Evolutionary conservation across 2,888 invertebrate genomes (phyloP), one percentile per base, ranked within the genome.

Genomic region (Dinocampus coccinellae): DNA sequence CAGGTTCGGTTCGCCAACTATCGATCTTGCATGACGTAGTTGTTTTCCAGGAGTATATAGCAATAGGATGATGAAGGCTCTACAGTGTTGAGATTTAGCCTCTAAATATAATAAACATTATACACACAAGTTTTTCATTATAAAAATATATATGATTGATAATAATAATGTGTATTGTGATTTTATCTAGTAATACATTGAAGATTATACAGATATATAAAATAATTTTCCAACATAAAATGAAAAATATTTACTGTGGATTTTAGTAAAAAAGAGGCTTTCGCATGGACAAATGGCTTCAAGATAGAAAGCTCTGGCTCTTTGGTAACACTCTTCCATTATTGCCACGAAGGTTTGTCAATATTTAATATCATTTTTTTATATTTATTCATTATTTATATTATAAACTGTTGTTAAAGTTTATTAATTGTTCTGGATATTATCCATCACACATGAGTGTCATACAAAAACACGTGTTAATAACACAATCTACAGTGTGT

Each of bases 201-300:
- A 47, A 20, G 39, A 57, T 57, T 22, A 39, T 47, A 33, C 63
- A 57, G 20, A 9, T 24, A 2, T 22, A 26, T 20, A 24, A 3
- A 7, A 66, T 66, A 57, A 16, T 9, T 16, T 36, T 57, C 3
- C 39, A 24, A 20, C 11, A 24, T 33, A 29, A 57, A 11, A 24
- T 0, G 7, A 34, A 13, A n/a, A 57, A 55, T 3, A 55, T n/a
- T 34, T n/a, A 58, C n/a, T 24, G 16, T 10, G 58, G n/a, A 61
- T 61, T 39, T 10, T n/a, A 67, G 34, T 71, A 62, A 53, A 60
- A 63, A 75, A 78, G 77, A 76, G 69, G 74, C 78, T 69, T 78
- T 81, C 85, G 91, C 89, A 95, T 95, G 95, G 95, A 95, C 93
- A 95, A 93, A 95, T 95, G 95, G 95, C 93, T 95, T 89, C 94